Evolutionary conservation across 2,888 invertebrate species (phyloP).

Genomic region (Gymnocheta viridis): DNA sequence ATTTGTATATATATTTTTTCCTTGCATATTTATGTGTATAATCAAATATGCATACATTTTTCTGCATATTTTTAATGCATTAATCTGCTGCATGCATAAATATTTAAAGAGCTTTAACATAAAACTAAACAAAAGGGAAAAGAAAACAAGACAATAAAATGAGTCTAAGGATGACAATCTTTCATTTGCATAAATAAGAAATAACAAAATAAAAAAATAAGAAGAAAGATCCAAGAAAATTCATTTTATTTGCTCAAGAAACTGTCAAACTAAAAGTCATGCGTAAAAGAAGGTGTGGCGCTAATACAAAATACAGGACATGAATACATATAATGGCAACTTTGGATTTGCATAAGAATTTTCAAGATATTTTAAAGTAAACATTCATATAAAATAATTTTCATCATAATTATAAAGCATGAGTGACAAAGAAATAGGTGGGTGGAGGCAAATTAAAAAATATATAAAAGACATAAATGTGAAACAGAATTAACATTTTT

Average conservation of each 20-base stretch:
- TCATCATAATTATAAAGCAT: conserved; percentile 37
- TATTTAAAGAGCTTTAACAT: conserved; percentile 5
- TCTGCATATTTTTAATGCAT: conserved; percentile 25
- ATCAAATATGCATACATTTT: conserved; percentile 4
- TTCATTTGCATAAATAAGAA: conserved; percentile 46
- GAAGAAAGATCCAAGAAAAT: conserved; percentile 25
- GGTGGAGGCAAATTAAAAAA: conserved; percentile 2
- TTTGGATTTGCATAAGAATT: conserved; percentile 27
- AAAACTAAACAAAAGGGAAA: neutral
- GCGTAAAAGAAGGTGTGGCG: conserved; percentile 60
- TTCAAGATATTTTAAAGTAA: conserved; percentile 17
- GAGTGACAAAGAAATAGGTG: neutral
- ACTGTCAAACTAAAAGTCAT: conserved; percentile 56
- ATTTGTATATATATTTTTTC: neutral
- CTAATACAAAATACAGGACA: conserved; percentile 31
- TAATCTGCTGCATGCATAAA: conserved; percentile 40
- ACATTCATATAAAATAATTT: neutral
- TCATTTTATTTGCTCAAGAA: conserved; percentile 49
- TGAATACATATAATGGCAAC: neutral
- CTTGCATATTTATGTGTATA: neutral
- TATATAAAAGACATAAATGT: neutral
- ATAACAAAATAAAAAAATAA: neutral
- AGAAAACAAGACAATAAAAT: neutral
- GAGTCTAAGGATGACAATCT: conserved; percentile 48
- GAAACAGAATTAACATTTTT: neutral